Base-by-base conservation (phyloP, 1,140 invertebrate species). In the Zaprionus ornatus region DNA sequence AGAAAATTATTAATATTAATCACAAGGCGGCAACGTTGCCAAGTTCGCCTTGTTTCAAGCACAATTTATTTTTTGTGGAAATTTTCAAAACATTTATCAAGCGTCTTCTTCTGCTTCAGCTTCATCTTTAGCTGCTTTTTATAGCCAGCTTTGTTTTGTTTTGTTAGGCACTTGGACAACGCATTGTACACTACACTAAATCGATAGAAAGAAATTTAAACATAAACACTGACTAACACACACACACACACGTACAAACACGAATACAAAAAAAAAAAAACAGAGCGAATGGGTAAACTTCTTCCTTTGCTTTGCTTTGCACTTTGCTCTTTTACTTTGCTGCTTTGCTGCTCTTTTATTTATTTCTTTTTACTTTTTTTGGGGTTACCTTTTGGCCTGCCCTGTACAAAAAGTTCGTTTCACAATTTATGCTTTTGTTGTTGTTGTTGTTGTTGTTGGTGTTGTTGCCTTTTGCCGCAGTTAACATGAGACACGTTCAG, bases 271-370 rank as follows among this genome's bases (percentile, higher is more conserved):
- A 12, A 42, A 7, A 73, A 12, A 55, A 19, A 62, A 12, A 68
- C 12, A 50, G 42, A 52, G 79, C 77, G 55, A 71, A 79, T 85
- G 86, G 82, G 78, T 86, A 67, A 67, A 81, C 60, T 70, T 54
- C 23, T 68, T 72, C 63, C 60, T 64, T 45, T 40, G 15, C 37
- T 40, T 37, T 37, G 35, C 57, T 69, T 29, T 64, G 48, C 29
- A 50, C 73, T 61, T 64, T 65, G 63, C 48, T 71, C 27, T 70
- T 70, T 60, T 60, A 32, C 52, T 78, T 21, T 32, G 29, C n/a
- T 19, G 42, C 42, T 45, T 57, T 19, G 52, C 63, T 84, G 50
- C 63, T 70, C 57, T 82, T 73, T 73, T 56, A 68, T 64, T 88
- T 70, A 68, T 64, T 88, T 70, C 52, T 69, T 74, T 79, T 63